These are phyloP conservation scores for Philopedon plagiatum DNA, from an alignment of 2,888 invertebrate genomes.

Conservation along the genomic window DNA sequence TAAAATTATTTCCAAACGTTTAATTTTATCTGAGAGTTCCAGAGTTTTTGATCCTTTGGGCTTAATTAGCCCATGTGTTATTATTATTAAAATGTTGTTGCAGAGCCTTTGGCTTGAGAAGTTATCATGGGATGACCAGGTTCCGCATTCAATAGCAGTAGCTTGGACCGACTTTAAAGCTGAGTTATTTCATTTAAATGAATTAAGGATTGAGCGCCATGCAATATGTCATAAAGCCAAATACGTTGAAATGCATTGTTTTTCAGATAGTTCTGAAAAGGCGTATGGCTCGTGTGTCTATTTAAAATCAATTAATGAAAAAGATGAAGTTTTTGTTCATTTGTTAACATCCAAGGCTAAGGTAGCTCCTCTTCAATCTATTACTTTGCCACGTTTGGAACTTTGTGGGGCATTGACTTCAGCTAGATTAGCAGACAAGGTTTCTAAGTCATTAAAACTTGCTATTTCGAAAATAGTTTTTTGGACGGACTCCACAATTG, in stretches of 20 bases:
- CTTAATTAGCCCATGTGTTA: slow-evolving; percentile 43
- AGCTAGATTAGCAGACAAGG: slow-evolving; percentile 39
- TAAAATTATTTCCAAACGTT: slow-evolving; percentile 25
- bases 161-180: slow-evolving; percentile 1
- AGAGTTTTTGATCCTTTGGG: slow-evolving; percentile 53
- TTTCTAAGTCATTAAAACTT: slow-evolving; percentile 34
- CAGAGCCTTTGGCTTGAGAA: slow-evolving; percentile 49
- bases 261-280: slow-evolving; percentile 52
- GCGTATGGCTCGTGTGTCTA: slow-evolving; percentile 57
- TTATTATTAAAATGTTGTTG: slow-evolving; percentile 48
- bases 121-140: slow-evolving; percentile 44
- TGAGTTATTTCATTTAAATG: slow-evolving; percentile 12
- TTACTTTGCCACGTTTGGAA: slow-evolving; percentile 55
- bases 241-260: slow-evolving; percentile 47
- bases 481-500: slow-evolving; percentile 47
- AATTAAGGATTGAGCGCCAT: slow-evolving; percentile 4
- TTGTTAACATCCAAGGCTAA: slow-evolving; percentile 56
- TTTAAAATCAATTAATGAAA: slow-evolving; percentile 42
- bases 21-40: slow-evolving; percentile 46
- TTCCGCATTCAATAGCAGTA: slow-evolving; percentile 1
- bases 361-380: slow-evolving; percentile 55
- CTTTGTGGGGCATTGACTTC: slow-evolving; percentile 50
- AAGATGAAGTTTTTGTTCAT: slow-evolving; percentile 6
- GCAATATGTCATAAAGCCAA: slow-evolving; percentile 2
- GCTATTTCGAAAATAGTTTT: too few species aligned